Base-by-base conservation (phyloP, 2,888 invertebrate genomes). In the Diloba caeruleocephala region DNA sequence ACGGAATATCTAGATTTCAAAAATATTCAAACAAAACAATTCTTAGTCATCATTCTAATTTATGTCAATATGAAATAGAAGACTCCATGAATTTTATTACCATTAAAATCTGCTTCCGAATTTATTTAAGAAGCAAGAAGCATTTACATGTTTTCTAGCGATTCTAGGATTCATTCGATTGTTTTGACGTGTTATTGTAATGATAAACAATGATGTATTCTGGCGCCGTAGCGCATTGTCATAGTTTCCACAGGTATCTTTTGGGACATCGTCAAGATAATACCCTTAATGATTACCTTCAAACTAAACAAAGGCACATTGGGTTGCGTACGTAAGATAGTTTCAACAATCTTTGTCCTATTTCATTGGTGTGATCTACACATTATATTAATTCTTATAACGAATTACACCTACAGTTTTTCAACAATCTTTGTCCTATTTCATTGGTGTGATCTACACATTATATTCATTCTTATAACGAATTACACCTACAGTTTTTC, bases 181-280 rank as follows among this genome's bases (percentile, higher is more conserved):
- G 31, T 48, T 54, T 52, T 37, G 26, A 36, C 56, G 29, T 52
- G 48, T 67, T 67, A 64, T 73, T 65, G 65, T 74, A n/a, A 62
- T 69, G 78, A 78, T 73, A 73, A 57, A 85, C 83, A 83, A 81
- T 81, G 75, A 74, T 63, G 74, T 80, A 83, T 84, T 83, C 79
- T 48, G 68, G 38, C 44, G 65, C 53, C 74, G 79, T 72, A 71
- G 54, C 31, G 31, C 64, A 56, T 53, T 69, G 78, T 78, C 74
- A 81, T 64, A 79, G 79, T 82, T 84, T 81, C 79, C 79, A 82
- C 76, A 76, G 44, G 60, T 84, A 86, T 86, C 84, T 81, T 77
- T 68, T 75, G 68, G 76, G 76, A 82, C 79, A 85, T 83, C 83
- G 44, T 49, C 31, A 53, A 51, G 36, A 44, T 32, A 51, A 41